Evolutionary conservation across 64 coral and sea anemone species (phyloP).

Genomic region (Montipora cactus): DNA sequence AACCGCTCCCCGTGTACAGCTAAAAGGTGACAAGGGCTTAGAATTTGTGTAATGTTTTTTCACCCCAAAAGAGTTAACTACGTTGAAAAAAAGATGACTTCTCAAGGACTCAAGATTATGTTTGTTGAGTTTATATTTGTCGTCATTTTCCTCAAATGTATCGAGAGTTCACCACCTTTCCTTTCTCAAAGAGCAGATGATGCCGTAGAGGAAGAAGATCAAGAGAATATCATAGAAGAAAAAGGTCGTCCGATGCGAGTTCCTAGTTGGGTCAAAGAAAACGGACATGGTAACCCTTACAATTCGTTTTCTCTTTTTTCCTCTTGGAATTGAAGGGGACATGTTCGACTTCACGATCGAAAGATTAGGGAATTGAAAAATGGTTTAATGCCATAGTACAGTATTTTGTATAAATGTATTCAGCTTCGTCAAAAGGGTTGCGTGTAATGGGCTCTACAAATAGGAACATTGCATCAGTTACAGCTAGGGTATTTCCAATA

Average conservation of each 20-base stretch:
- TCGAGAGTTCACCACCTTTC: neutral
- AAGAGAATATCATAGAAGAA: neutral
- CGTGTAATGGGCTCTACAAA: no score
- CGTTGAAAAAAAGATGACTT: neutral
- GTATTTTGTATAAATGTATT: no score
- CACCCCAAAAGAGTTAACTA: neutral
- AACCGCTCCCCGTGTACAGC: no score
- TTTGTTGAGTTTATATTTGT: conserved; percentile 5
- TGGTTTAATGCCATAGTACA: no score
- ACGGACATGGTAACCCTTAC: neutral
- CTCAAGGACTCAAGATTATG: neutral
- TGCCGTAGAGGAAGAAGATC: neutral
- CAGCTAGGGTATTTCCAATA: no score
- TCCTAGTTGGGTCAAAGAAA: neutral
- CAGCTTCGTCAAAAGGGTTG: no score
- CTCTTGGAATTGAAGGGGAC: no score
- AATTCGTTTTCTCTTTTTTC: neutral
- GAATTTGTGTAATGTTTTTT: no score
- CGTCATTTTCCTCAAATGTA: neutral
- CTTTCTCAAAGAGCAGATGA: neutral
- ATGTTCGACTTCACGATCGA: no score
- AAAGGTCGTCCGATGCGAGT: neutral
- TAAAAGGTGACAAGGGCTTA: no score
- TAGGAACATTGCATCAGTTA: no score
- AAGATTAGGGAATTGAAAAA: no score